Conservation (phyloP, 2,888 invertebrate genomes). For the Tenthredo distinguenda region DNA sequence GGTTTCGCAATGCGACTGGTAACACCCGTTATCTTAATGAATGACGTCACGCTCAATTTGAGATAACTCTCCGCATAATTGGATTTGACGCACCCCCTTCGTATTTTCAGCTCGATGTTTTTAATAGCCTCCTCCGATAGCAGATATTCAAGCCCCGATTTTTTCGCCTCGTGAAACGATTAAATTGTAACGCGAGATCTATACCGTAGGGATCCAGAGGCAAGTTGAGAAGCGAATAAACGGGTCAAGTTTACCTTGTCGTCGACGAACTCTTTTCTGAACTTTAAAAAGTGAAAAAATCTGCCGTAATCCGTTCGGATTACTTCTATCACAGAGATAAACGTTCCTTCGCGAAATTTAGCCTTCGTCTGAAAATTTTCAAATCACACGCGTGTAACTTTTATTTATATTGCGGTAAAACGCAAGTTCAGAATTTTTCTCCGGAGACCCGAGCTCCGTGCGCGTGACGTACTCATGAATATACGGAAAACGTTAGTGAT, state of each 20-base stretch:
- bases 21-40: constrained; percentile 61
- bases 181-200: constrained; percentile 23
- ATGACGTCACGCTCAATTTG: constrained; percentile 58
- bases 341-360: not conserved
- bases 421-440: not conserved
- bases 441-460: not conserved
- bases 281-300: not conserved
- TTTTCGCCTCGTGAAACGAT: constrained; percentile 28
- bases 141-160: constrained; percentile 25
- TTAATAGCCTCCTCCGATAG: constrained; percentile 32
- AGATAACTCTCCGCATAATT: constrained; percentile 48
- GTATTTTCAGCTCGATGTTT: constrained; percentile 27
- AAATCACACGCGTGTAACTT: not conserved
- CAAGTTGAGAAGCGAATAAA: constrained; percentile 1
- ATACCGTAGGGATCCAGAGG: not conserved
- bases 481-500: not conserved
- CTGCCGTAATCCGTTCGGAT: not conserved
- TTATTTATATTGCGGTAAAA: not conserved
- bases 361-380: not conserved
- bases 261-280: not conserved
- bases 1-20: constrained; percentile 56
- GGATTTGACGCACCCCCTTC: constrained; percentile 34
- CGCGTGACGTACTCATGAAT: not conserved
- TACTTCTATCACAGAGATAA: not conserved
- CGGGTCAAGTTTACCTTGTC: not conserved